Evolutionary conservation across 2,113 vertebrate species (phyloP), one percentile per base, ranked within the genome.

Genomic region (Mustela lutreola): DNA sequence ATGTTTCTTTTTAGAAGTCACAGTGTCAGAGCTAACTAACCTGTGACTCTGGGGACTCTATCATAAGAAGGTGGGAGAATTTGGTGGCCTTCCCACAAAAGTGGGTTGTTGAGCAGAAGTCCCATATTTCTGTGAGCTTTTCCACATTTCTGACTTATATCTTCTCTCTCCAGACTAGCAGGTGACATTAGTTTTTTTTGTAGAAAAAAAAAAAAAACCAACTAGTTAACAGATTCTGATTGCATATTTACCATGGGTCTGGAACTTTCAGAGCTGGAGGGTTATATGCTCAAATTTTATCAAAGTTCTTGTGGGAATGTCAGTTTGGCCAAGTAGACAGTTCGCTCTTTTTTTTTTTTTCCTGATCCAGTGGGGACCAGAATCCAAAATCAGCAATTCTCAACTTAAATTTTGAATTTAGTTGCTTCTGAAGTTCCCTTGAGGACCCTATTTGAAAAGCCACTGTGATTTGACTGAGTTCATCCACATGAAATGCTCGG

Each of bases 401-500:
- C 39, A 42, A 5, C 24, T 15, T 56, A 24, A 39, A 6, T 56
- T 85, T 81, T 63, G 67, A 89, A 33, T 73, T 31, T 22, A 26
- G 19, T 56, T 75, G 58, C 14, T 60, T 93, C 39, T 70, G 21
- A 36, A 75, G 84, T 60, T 80, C 50, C 26, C 21, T 48, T 24
- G 71, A 31, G 31, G 24, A 36, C 11, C 15, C 4, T 9, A 0
- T 19, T 42, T 36, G 89, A 94, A 53, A n/a, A 91, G 15, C 7
- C 22, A 8, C 31, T 50, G 58, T 6, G 79, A 19, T 39, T 22
- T 48, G 62, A 12, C 39, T 14, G 91, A 88, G 36, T 96, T 58
- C 28, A n/a, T 42, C 26, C 1, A 0, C 7, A 1, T 14, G 9
- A 39, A 42, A 11, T 1, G 0, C 31, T 79, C 18, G 0, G 21